These are phyloP conservation scores for Linnaemya vulpina DNA, from an alignment of 2,888 invertebrate species.

Conservation along the genomic window DNA sequence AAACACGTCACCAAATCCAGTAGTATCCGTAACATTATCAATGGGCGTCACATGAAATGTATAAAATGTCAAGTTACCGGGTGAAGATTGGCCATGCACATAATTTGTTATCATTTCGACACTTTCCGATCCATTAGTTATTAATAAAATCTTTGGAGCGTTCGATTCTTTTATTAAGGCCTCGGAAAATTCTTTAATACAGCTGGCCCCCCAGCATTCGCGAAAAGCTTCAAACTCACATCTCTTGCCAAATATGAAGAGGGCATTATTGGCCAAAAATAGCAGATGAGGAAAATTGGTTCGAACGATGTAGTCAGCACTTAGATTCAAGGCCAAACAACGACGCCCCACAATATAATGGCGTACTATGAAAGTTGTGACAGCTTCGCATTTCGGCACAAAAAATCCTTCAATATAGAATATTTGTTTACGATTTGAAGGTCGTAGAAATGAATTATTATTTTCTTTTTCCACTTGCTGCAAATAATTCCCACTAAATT, in stretches of 20 bases:
- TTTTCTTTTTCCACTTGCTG: slow-evolving; percentile 73
- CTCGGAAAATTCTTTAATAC: slow-evolving; percentile 73
- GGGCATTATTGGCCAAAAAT: slow-evolving; percentile 83
- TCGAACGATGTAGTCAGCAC: slow-evolving; percentile 84
- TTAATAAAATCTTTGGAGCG: slow-evolving; percentile 83
- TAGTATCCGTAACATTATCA: slow-evolving; percentile 84
- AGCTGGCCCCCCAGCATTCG: slow-evolving; percentile 75
- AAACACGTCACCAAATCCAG: slow-evolving; percentile 86
- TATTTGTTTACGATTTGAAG: slow-evolving; percentile 79
- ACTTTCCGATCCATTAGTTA: slow-evolving; percentile 86
- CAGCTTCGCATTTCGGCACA: slow-evolving; percentile 83
- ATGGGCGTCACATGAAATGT: slow-evolving; percentile 81
- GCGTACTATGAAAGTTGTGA: slow-evolving; percentile 82
- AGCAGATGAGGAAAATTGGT: slow-evolving; percentile 81
- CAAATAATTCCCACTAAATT: slow-evolving; percentile 80
- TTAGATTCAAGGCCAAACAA: slow-evolving; percentile 84
- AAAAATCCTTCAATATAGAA: slow-evolving; percentile 86
- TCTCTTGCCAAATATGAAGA: slow-evolving; percentile 85
- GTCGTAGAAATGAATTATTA: slow-evolving; percentile 74
- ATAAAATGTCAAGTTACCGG: slow-evolving; percentile 73
- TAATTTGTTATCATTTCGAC: slow-evolving; percentile 83
- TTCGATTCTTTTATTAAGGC: slow-evolving; percentile 66
- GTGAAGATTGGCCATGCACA: slow-evolving; percentile 72
- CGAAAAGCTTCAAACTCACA: slow-evolving; percentile 84
- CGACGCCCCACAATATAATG: slow-evolving; percentile 81